Evolutionary conservation across 2,797 vertebrate species (phyloP).

Genomic region (Crocidura indochinensis): DNA sequence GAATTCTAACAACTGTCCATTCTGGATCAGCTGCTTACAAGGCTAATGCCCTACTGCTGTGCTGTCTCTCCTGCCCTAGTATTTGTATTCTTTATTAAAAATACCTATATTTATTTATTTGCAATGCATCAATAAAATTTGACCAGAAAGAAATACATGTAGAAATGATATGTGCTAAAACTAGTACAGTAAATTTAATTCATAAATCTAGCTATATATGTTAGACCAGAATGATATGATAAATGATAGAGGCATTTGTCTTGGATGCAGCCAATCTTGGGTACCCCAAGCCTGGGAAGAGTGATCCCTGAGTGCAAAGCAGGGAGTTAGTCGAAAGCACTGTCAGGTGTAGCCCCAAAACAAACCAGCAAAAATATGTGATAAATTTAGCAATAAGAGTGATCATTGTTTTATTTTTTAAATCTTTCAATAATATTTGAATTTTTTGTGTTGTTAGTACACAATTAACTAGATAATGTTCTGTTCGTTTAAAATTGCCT

Average conservation of each 20-base stretch:
- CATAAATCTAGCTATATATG: neutral
- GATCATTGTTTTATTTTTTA: neutral
- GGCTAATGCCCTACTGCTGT: too few species aligned
- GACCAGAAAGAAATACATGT: neutral
- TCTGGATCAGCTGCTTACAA: too few species aligned
- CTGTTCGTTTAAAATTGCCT: slow-evolving; percentile 33
- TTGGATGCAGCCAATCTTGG: too few species aligned
- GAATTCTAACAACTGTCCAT: too few species aligned
- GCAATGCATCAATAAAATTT: slow-evolving; percentile 26
- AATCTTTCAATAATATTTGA: slow-evolving; percentile 7
- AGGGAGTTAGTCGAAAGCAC: too few species aligned
- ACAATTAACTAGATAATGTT: neutral
- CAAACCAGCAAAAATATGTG: too few species aligned
- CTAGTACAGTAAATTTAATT: slow-evolving; percentile 3
- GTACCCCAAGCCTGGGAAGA: too few species aligned
- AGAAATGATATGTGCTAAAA: slow-evolving; percentile 5
- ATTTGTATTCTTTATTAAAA: neutral
- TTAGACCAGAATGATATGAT: too few species aligned
- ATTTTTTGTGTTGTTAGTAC: neutral
- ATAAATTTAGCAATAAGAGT: neutral
- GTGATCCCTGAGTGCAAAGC: too few species aligned
- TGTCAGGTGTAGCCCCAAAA: too few species aligned
- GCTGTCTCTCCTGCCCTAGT: too few species aligned
- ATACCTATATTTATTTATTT: slow-evolving; percentile 31
- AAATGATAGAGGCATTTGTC: too few species aligned